These are phyloP conservation scores for Myotis planiceps DNA, from an alignment of 2,797 vertebrate genomes.

Conservation along the genomic window DNA sequence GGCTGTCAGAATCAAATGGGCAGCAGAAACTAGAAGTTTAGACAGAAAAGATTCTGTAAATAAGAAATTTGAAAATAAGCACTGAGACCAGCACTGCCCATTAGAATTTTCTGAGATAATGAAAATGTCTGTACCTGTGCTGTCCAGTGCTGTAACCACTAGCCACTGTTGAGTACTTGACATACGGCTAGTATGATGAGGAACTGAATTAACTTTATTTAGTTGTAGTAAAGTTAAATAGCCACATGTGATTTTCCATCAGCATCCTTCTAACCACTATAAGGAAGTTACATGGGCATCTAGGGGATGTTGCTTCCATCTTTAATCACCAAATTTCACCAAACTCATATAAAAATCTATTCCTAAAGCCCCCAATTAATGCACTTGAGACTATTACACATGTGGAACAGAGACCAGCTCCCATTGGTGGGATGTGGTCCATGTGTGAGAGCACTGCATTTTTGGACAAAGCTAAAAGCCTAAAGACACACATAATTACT, in stretches of 20 bases:
- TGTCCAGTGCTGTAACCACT: background rate
- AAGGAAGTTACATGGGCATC: background rate
- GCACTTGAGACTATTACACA: background rate
- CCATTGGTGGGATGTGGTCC: background rate
- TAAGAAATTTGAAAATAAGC: background rate
- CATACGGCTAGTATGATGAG: background rate
- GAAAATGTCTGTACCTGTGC: background rate
- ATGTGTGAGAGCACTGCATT: background rate
- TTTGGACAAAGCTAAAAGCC: background rate
- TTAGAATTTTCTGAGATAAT: background rate
- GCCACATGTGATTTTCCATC: background rate
- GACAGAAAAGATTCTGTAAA: constrained; percentile 8
- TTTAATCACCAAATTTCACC: background rate
- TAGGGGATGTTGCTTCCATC: background rate
- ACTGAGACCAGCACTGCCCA: background rate
- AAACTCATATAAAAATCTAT: background rate
- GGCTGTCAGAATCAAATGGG: background rate
- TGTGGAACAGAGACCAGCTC: background rate
- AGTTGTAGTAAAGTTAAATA: constrained; percentile 7
- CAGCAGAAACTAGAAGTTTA: constrained; percentile 7
- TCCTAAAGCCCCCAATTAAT: background rate
- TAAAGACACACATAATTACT: background rate
- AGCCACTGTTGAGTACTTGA: background rate
- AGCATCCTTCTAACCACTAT: background rate
- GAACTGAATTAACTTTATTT: background rate